Conservation (phyloP, 1,140 invertebrate genomes). For the Drosophila triauraria region DNA sequence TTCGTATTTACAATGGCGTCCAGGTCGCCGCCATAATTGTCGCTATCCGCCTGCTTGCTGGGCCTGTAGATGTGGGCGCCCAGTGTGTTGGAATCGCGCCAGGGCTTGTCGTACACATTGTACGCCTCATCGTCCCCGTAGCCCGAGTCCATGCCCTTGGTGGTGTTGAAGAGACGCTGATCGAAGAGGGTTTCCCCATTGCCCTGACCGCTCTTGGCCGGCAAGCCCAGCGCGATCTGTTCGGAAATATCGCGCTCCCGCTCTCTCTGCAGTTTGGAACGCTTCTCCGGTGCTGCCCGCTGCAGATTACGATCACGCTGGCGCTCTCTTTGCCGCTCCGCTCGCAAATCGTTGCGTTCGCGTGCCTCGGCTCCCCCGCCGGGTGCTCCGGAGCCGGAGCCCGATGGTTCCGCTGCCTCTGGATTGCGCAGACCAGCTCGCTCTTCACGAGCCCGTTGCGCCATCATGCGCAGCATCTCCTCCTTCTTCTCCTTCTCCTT, state of each 20-base stretch:
- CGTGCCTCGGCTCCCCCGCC: constrained; percentile 90
- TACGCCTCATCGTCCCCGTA: constrained; percentile 99
- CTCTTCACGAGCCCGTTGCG: constrained; percentile 98
- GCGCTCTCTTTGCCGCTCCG: constrained; percentile 96
- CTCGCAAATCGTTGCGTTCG: constrained; percentile 95
- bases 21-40: constrained; percentile 95
- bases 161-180: constrained; percentile 97
- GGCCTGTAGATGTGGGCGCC: constrained; percentile 97
- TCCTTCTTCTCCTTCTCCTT: constrained; percentile 99
- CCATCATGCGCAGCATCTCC: constrained; percentile 95
- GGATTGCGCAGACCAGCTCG: constrained; percentile 89
- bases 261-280: constrained; percentile 94
- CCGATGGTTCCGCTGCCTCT: constrained; percentile 71
- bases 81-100: constrained; percentile 93
- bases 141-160: constrained; percentile 97
- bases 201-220: constrained; percentile 90
- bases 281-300: constrained; percentile 97
- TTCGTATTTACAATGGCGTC: constrained; percentile 95
- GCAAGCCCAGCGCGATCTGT: constrained; percentile 98
- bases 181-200: constrained; percentile 96
- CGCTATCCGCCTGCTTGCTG: constrained; percentile 94
- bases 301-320: constrained; percentile 97
- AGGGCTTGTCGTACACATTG: constrained; percentile 98
- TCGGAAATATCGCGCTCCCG: constrained; percentile 99
- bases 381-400: constrained; percentile 86